Evolutionary conservation across 2,797 vertebrate species (phyloP).

Genomic region (Furcifer pardalis): DNA sequence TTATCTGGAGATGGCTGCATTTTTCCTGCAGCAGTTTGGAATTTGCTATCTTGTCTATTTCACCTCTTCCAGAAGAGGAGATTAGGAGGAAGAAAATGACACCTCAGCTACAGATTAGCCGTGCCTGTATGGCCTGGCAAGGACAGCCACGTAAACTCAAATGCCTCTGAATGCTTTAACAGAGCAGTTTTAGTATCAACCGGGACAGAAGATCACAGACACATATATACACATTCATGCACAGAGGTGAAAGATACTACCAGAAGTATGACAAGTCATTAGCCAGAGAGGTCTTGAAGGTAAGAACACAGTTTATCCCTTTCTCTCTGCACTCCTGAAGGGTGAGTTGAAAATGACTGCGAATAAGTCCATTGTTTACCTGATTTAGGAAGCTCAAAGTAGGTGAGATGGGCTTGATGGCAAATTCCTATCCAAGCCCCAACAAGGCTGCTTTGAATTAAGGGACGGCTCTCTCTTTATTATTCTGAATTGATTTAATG

Average conservation of each 20-base stretch:
- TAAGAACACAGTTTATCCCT: not conserved
- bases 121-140: constrained; percentile 2
- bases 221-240: not conserved
- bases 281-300: constrained; percentile 8
- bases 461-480: not conserved
- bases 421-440: too few relatives aligned
- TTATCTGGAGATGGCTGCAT: constrained; percentile 9
- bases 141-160: not conserved
- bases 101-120: constrained; percentile 21
- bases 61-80: not conserved
- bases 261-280: not conserved
- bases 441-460: not conserved
- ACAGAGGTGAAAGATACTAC: constrained; percentile 7
- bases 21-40: not conserved
- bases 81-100: not conserved
- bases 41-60: constrained; percentile 37
- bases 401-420: not conserved
- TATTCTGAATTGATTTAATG: not conserved
- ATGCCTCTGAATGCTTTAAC: not conserved
- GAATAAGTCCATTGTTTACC: too few relatives aligned
- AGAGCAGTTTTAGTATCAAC: constrained; percentile 15
- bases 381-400: not conserved
- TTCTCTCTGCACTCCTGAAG: not conserved
- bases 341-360: not conserved
- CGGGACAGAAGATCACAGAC: not conserved